Conservation (phyloP, 2,888 invertebrate species). For the Brenthis daphne region DNA sequence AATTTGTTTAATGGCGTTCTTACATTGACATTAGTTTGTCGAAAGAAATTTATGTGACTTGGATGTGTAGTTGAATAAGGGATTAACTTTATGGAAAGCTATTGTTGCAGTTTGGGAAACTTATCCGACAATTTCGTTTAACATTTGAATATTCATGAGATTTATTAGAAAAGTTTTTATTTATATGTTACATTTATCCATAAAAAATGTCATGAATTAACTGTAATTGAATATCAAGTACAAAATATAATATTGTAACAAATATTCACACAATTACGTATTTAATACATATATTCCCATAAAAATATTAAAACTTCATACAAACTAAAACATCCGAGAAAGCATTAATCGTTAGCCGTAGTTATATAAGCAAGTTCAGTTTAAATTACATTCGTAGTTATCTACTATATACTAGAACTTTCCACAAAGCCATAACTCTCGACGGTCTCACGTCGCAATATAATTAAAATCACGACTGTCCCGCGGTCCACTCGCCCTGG, state of each 20-base stretch:
- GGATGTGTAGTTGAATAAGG: constrained; percentile 78
- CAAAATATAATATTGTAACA: background rate
- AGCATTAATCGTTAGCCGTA: too few relatives aligned
- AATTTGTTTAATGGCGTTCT: constrained; percentile 81
- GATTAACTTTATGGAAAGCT: constrained; percentile 72
- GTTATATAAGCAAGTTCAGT: background rate
- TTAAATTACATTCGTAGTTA: constrained; percentile 17
- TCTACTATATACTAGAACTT: constrained; percentile 49
- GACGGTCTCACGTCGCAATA: constrained; percentile 73
- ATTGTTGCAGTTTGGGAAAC: constrained; percentile 47
- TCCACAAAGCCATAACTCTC: constrained; percentile 67
- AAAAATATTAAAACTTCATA: too few relatives aligned
- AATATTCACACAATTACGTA: too few relatives aligned
- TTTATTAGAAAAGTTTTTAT: constrained; percentile 29
- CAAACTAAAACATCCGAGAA: too few relatives aligned
- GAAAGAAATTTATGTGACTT: constrained; percentile 80
- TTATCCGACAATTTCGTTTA: constrained; percentile 42
- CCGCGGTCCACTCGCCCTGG: constrained; percentile 75
- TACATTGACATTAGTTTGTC: constrained; percentile 82
- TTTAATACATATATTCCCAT: too few relatives aligned
- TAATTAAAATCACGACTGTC: constrained; percentile 81
- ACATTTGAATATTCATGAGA: constrained; percentile 41
- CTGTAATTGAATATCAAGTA: background rate
- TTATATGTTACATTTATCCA: background rate
- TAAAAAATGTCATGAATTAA: background rate